Evolutionary conservation across 2,113 vertebrate genomes (phyloP), one percentile per base, ranked within the genome.

Genomic region (Columba janthina): DNA sequence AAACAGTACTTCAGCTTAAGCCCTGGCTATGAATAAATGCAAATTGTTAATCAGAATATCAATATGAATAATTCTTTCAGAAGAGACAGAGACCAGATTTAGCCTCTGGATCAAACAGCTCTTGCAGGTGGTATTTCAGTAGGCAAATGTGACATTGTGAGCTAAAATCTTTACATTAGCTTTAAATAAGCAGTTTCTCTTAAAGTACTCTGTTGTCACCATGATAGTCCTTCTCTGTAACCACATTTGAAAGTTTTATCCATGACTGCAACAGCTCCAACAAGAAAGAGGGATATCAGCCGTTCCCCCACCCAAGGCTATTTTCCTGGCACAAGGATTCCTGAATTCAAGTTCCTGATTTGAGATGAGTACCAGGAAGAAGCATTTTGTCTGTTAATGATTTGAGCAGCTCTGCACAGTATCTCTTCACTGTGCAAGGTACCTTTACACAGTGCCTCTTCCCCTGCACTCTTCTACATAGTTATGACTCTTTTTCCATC

Each of bases 11-110:
- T 69, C 26, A 36, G 26, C 6, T 86, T 51, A 51, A 90, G 40
- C 66, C 11, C 4, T 64, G 10, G 17, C 4, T 85, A 57, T 36
- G 21, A 54, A 69, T 71, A 69, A 71, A 56, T 53, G 13, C 26
- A 75, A 89, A 72, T 48, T 82, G 44, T 25, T 80, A 58, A 73
- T 92, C 56, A 85, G 21, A 92, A 80, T 62, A 60, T 54, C 42
- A 58, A 40, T 26, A 73, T 38, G 53, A 77, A 88, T 22, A 90
- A 88, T 58, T 90, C 15, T 84, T 92, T 84, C 10, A 38, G 67
- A 79, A 34, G 34, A 61, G 34, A 42, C 10, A 64, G 46, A 80
- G 10, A 76, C 10, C n/a, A 40, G 20, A 90, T 70, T 80, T 76
- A 73, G 18, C 26, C 70, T 87, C 36, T 29, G 36, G 34, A 94